A percentile compares a stretch with the other conserved stretches of the same genome.
Conservation (phyloP, 2,113 vertebrate species). For the Lampris incognitus region DNA sequence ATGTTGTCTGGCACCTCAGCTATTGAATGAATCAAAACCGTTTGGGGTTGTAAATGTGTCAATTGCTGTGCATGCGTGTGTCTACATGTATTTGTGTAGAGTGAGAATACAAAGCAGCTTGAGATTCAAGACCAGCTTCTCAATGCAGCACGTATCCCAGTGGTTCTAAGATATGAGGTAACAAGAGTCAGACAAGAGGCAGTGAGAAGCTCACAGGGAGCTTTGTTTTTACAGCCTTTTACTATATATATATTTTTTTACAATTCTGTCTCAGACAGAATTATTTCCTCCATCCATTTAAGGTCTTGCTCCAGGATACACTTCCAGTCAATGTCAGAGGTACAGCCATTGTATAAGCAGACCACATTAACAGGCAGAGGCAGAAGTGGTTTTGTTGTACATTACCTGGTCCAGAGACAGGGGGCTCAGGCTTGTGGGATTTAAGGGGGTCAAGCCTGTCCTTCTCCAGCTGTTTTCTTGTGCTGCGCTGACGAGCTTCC, state of each 20-base stretch:
- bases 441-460: slow-evolving; percentile 94
- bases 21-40: slow-evolving; percentile 10
- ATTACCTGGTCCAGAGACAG: slow-evolving; percentile 95
- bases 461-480: slow-evolving; percentile 96
- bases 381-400: neutral
- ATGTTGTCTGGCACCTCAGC: slow-evolving; percentile 33
- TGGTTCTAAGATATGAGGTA: slow-evolving; percentile 41
- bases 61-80: neutral
- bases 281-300: neutral
- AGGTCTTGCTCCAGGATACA: neutral
- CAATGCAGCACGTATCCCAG: slow-evolving; percentile 11
- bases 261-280: slow-evolving; percentile 40
- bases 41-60: too few relatives aligned
- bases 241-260: slow-evolving; percentile 50
- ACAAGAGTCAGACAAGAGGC: slow-evolving; percentile 13
- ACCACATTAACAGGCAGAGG: neutral
- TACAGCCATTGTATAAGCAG: neutral
- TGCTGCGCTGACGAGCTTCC: slow-evolving; percentile 96
- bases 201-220: slow-evolving; percentile 49
- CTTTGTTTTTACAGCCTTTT: slow-evolving; percentile 2
- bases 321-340: neutral
- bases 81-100: slow-evolving; percentile 11
- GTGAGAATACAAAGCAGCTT: slow-evolving; percentile 1
- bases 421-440: slow-evolving; percentile 97
- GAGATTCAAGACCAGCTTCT: slow-evolving; percentile 15